Evolutionary conservation across 2,888 invertebrate genomes (phyloP).

Genomic region (Catocala sponsa): DNA sequence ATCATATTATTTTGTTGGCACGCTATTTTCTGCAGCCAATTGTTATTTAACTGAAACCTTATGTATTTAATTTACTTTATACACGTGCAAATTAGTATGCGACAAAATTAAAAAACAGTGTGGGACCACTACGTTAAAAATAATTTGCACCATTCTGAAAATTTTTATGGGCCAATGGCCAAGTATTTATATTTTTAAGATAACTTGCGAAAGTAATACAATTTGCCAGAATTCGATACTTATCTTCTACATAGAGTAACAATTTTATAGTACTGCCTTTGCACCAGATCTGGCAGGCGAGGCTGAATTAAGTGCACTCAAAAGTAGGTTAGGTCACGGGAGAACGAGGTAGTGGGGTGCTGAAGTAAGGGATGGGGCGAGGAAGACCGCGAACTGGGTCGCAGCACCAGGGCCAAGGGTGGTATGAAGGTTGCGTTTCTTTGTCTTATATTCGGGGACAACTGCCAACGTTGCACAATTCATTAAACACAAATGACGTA

Average conservation of each 20-base stretch:
- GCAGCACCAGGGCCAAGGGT: constrained; percentile 86
- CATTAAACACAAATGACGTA: neutral
- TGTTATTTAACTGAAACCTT: no score
- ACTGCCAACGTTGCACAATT: constrained; percentile 19
- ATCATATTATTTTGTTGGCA: no score
- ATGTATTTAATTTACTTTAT: no score
- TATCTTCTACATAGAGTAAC: neutral
- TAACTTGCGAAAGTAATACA: no score
- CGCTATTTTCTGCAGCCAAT: neutral
- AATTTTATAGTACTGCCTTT: constrained; percentile 34
- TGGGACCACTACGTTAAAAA: no score
- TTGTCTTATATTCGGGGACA: constrained; percentile 66
- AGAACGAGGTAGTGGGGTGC: constrained; percentile 57
- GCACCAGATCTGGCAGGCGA: constrained; percentile 55
- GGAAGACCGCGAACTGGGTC: constrained; percentile 76
- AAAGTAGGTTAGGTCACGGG: constrained; percentile 80
- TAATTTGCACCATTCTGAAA: no score
- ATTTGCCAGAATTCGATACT: neutral
- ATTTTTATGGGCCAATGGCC: no score
- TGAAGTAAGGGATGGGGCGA: constrained; percentile 32
- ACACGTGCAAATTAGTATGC: no score
- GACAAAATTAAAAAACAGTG: no score
- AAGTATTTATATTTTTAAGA: no score
- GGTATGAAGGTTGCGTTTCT: constrained; percentile 81
- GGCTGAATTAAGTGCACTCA: constrained; percentile 78